Evolutionary conservation across 2,113 vertebrate genomes (phyloP), one percentile per base, ranked within the genome.

Genomic region (Lampris megalopsis): DNA sequence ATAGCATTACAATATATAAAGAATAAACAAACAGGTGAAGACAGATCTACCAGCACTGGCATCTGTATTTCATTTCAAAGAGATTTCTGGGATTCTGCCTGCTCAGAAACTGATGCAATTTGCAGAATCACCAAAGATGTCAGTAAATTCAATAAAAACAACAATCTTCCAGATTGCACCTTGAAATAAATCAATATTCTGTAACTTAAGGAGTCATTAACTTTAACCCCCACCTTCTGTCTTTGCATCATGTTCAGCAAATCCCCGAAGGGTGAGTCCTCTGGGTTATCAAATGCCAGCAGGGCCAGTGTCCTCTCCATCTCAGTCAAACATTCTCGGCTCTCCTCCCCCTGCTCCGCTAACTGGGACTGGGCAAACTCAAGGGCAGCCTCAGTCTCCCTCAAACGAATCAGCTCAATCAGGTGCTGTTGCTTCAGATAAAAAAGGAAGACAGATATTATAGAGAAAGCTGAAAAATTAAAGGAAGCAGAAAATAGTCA

Each of bases 351-450:
- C 86, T 99, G 98, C 77, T 99, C 98, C 0, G 98, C 98, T 87
- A 99, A 90, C 89, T 99, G 98, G 0, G 97, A 97, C 94, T 99
- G 98, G 6, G 98, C 98, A 82, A 99, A 99, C 86, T 99, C 97
- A 75, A 99, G 94, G 0, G 98, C 98, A 0, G 98, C 97, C 91
- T 99, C 97, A 0, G 97, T 99, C 94, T 99, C 97, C 41, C 97
- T 95, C 91, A 98, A 94, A 75, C 97, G 96, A 87, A 99, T 99
- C 91, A 99, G 92, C 92, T 99, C 98, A 0, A 99, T 99, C 89
- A 99, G 90, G 91, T 99, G 98, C 89, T 99, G 98, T 84, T 99
- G 98, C 98, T 99, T 81, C 66, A 82, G 50, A 74, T 0, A 49
- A 5, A 77, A 67, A 52, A 38, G 1, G 5, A 6, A 71, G 9